These are phyloP conservation scores for Leptoclinus maculatus DNA, from an alignment of 2,797 vertebrate genomes.

Conservation along the genomic window DNA sequence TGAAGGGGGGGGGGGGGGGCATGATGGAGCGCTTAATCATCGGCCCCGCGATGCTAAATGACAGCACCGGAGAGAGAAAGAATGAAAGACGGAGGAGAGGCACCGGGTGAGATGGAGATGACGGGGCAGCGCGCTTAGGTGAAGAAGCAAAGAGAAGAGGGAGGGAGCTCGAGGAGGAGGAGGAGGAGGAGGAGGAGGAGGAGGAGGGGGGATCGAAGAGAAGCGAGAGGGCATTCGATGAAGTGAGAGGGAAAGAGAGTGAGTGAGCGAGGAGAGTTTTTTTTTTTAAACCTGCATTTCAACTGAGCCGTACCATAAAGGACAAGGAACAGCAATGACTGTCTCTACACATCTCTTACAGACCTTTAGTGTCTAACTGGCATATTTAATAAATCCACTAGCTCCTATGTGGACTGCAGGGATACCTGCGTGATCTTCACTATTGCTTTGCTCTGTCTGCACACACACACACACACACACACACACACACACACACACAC, in stretches of 20 bases:
- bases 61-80: constrained; percentile 49
- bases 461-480: constrained; percentile 1
- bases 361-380: neutral
- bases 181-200: neutral
- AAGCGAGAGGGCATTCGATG: constrained; percentile 34
- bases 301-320: constrained; percentile 25
- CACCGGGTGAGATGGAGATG: constrained; percentile 22
- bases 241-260: constrained; percentile 38
- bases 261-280: constrained; percentile 27
- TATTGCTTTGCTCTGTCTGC: neutral
- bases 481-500: neutral
- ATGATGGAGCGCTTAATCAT: constrained; percentile 63
- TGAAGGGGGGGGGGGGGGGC: neutral
- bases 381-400: constrained; percentile 14
- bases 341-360: neutral
- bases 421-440: constrained; percentile 12
- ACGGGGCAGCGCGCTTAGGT: constrained; percentile 6
- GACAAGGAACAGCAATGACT: constrained; percentile 13
- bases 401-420: neutral
- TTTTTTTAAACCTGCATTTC: constrained; percentile 25
- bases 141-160: constrained; percentile 12
- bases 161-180: constrained; percentile 10
- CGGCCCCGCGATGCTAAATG: constrained; percentile 47
- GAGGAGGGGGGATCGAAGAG: constrained; percentile 21
- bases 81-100: constrained; percentile 36